Evolutionary conservation across 2,888 invertebrate species (phyloP), one percentile per base, ranked within the genome.

Genomic region (Gortyna flavago): DNA sequence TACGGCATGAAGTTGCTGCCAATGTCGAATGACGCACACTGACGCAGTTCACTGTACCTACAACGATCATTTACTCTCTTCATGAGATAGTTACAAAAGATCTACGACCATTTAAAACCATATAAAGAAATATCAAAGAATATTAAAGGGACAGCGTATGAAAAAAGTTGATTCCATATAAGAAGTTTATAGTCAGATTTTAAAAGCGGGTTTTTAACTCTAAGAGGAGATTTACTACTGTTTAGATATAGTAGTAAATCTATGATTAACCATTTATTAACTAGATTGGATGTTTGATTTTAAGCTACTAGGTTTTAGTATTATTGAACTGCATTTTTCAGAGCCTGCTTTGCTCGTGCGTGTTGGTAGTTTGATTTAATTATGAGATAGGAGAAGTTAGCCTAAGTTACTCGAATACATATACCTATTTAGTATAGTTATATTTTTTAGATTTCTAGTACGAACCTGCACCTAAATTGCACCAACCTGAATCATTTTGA

Each of bases 71-170:
- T 71, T 29, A 11, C 18, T 44, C 38, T 29, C 21, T 54, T 54
- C 16, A 77, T 38, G 35, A 25, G 61, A 25, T 29, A 54, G 18
- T 38, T 32, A 64, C 48, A 4, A 18, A 44, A 44, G 54, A 57
- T 54, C 18, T 44, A 54, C 35, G 18, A n/a, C 72, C 25, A 29
- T 54, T 54, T 54, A 32, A 25, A 64, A 57, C 44, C 44, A 41
- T 64, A 64, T 57, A 79, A 38, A 61, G 41, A 61, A 51, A 32
- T 16, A 38, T 62, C n/a, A 75, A 35, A 54, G 16, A 51, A 32
- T 21, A 38, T 62, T 32, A 76, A 35, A 54, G 16, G 41, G 29
- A 41, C n/a, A 25, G 38, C 11, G 21, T 54, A 62, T 25, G 48
- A 25, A 79, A 57, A 9, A 59, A 7, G 21, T 48, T 38, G 7